A percentile compares a stretch with the other conserved stretches of the same genome.
These are phyloP conservation scores for Onychomys torridus DNA, from an alignment of 2,797 vertebrate species.

Conservation along the genomic window DNA sequence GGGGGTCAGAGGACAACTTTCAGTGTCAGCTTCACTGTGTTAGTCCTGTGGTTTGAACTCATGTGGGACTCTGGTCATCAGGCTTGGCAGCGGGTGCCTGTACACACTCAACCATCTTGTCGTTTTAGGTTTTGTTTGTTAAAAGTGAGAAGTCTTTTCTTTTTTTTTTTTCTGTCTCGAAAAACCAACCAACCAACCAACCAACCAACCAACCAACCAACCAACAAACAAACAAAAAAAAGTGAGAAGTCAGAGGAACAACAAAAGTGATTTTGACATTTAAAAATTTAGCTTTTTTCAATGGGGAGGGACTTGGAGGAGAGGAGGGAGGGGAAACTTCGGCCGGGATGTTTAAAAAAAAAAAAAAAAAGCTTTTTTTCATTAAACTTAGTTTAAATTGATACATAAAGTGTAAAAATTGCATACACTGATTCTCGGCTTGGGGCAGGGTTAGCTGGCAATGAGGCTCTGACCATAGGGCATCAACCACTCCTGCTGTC, in stretches of 20 bases:
- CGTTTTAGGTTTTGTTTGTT: background rate
- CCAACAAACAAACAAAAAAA: no score
- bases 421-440: conserved; percentile 80
- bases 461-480: background rate
- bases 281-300: background rate
- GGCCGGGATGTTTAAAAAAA: background rate
- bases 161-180: no score
- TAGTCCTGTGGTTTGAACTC: background rate
- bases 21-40: background rate
- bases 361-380: background rate
- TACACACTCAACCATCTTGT: background rate
- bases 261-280: background rate
- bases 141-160: background rate
- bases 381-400: background rate
- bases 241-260: background rate
- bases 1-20: background rate
- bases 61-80: background rate
- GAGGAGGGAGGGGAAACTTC: background rate
- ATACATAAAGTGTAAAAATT: background rate
- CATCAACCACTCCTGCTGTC: conserved; percentile 60
- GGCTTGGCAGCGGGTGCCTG: background rate
- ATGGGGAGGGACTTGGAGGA: background rate
- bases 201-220: no score
- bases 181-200: no score
- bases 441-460: conserved; percentile 62